Conservation (phyloP, 2,113 vertebrate genomes). For the Pelmatolapia mariae region DNA sequence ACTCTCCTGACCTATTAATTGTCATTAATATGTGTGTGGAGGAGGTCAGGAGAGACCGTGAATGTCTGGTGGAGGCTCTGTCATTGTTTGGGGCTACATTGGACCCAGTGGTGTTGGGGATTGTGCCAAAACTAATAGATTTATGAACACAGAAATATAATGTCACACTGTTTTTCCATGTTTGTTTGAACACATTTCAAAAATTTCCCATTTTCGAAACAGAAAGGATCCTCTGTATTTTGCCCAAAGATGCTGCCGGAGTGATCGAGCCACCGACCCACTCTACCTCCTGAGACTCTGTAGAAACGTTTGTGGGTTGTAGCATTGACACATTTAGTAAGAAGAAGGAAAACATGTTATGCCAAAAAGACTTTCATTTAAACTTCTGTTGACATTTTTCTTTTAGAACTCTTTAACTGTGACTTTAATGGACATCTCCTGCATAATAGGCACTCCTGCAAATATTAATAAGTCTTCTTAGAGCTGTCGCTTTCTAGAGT, state of each 20-base stretch:
- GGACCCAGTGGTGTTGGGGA: not conserved
- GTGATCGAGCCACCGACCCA: not conserved
- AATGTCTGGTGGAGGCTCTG: not conserved
- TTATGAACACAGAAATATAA: not conserved
- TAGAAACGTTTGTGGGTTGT: not conserved
- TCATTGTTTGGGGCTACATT: not conserved
- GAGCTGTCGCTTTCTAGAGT: not conserved
- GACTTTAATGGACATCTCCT: not conserved
- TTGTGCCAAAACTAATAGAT: rapidly evolving
- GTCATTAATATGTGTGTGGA: not conserved
- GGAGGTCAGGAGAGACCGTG: not conserved
- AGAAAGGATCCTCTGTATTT: not conserved
- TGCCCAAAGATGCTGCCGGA: not conserved
- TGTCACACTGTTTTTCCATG: not conserved
- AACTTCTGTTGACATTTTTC: not conserved
- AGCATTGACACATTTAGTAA: not conserved
- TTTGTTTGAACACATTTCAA: not conserved
- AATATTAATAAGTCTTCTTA: not conserved
- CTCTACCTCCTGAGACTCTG: not conserved
- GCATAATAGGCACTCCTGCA: not conserved
- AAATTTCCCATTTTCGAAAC: not conserved
- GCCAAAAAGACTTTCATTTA: not conserved
- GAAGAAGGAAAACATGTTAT: not conserved
- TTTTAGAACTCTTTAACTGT: not conserved
- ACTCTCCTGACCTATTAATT: not conserved